Evolutionary conservation across 2,113 vertebrate genomes (phyloP).

Genomic region (Scomber colias): DNA sequence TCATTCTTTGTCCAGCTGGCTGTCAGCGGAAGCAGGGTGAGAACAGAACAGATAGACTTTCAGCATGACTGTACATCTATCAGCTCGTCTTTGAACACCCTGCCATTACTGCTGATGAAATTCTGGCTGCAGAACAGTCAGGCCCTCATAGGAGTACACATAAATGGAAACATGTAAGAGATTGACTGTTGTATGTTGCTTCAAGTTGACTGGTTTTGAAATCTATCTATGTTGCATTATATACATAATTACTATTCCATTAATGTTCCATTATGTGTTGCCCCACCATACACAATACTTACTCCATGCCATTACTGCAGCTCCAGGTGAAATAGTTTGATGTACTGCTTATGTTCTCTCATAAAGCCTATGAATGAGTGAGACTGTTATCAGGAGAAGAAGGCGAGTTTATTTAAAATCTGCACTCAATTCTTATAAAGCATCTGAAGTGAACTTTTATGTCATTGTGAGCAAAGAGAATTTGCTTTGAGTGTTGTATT

Average conservation of each 20-base stretch:
- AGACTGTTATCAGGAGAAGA: neutral
- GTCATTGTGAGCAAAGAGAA: too few relatives aligned
- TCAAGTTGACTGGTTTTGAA: conserved; percentile 24
- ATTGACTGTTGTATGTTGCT: neutral
- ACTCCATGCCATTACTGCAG: neutral
- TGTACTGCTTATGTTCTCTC: neutral
- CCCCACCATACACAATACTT: neutral
- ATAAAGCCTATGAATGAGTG: neutral
- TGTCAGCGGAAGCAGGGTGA: conserved; percentile 53
- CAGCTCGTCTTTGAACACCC: conserved; percentile 40
- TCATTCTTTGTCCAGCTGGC: conserved; percentile 29
- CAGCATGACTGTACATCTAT: conserved; percentile 42
- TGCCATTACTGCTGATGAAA: conserved; percentile 44
- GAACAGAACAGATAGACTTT: conserved; percentile 58
- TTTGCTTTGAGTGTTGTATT: too few relatives aligned
- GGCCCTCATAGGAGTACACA: neutral
- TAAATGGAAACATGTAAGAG: conserved; percentile 22
- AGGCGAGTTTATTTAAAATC: neutral
- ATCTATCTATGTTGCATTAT: neutral
- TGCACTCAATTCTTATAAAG: neutral
- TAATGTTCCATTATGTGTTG: neutral
- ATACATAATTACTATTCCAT: too few relatives aligned
- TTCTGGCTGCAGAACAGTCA: conserved; percentile 45
- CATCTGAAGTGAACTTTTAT: too few relatives aligned
- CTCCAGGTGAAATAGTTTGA: neutral